These are phyloP conservation scores for Anisognathus igniventris DNA, from an alignment of 2,797 vertebrate species.

Conservation along the genomic window DNA sequence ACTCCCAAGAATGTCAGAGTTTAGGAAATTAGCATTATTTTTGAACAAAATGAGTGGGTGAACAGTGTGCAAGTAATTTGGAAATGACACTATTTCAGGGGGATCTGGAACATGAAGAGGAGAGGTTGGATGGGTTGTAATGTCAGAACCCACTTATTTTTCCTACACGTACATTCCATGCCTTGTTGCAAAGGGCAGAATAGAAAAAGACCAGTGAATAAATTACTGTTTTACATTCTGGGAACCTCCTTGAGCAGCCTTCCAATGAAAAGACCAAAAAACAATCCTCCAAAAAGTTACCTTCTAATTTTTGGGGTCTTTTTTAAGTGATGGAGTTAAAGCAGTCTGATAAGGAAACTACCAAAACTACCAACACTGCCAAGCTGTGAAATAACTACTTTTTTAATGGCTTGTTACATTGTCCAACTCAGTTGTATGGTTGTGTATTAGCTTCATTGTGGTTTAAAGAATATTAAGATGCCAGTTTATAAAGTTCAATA, in stretches of 20 bases:
- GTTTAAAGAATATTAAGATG: not conserved
- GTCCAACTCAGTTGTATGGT: not conserved
- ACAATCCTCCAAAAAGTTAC: not conserved
- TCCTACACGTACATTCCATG: conserved; percentile 33
- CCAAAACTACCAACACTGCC: not conserved
- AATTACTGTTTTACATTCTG: not conserved
- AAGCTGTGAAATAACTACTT: not conserved
- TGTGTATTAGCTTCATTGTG: not conserved
- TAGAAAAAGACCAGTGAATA: not conserved
- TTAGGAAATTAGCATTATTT: not conserved
- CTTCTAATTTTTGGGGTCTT: not conserved
- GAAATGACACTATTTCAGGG: not conserved
- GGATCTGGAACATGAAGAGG: not conserved
- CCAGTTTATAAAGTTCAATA: not conserved
- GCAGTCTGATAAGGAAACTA: not conserved
- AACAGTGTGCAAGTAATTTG: not conserved
- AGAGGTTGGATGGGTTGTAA: not conserved
- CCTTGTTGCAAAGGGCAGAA: not conserved
- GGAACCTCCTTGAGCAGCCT: not conserved
- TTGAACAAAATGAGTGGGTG: conserved; percentile 12
- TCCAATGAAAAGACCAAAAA: not conserved
- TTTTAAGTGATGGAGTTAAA: not conserved
- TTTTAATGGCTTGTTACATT: not conserved
- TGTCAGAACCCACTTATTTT: conserved; percentile 32
- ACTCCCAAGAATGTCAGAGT: conserved; percentile 51